Evolutionary conservation across 2,888 invertebrate genomes (phyloP), one percentile per base, ranked within the genome.

Genomic region (Lithophane ornitopus): DNA sequence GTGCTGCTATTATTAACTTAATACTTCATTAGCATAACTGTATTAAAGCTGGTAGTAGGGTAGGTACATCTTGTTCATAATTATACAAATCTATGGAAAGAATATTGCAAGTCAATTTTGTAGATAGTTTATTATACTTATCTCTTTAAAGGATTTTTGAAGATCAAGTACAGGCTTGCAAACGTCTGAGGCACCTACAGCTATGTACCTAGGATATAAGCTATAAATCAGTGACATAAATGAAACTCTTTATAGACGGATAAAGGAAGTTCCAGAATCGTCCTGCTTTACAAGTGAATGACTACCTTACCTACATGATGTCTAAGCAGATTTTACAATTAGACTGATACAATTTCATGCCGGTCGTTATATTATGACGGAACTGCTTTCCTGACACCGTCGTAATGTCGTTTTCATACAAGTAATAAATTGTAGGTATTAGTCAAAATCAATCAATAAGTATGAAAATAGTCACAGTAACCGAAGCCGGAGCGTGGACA

Each of bases 401-500:
- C 7, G 46, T 39, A 39, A 63, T 9, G 44, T 26, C 19, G 11
- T 63, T 63, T 63, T 26, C 11, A 26, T 26, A 26, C 63, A 26
- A n/a, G 14, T 63, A 19, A 26, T 26, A 65, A 8, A 8, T 46
- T 8, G 8, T 66, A 49, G 22, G 34, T 34, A 44, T 70, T 56
- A 28, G 22, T 22, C 6, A 14, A 65, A 76, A 76, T 80, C 56
- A 67, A 76, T 81, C 56, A 56, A n/a, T 56, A n/a, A n/a, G n/a
- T n/a, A 65, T n/a, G 19, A 59, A 66, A 54, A 26, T 59, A 76
- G 49, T 66, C 54, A 12, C 58, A 28, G 84, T 86, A 89, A 88
- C 82, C 72, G 70, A 82, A 90, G 78, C 77, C 75, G 80, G 54
- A 74, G 85, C 73, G 86, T 90, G 92, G 90, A 90, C 94, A 92